Evolutionary conservation across 2,888 invertebrate species (phyloP).

Genomic region (Sphaeridia pumilis): DNA sequence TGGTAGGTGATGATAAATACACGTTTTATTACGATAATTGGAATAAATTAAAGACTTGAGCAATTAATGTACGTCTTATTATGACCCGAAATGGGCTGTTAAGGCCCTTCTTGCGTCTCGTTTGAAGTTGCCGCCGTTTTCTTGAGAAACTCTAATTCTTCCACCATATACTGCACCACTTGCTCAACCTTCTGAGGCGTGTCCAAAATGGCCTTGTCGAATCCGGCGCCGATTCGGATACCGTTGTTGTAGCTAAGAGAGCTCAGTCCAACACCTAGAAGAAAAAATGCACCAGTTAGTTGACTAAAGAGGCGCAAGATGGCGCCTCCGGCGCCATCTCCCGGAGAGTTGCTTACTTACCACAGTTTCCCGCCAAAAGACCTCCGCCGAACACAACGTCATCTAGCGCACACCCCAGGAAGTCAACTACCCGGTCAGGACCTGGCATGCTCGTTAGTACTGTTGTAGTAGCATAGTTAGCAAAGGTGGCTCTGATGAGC

Average conservation of each 20-base stretch:
- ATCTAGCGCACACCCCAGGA: conserved; percentile 12
- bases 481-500: conserved; percentile 8
- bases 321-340: too few relatives aligned
- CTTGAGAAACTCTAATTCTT: conserved; percentile 20
- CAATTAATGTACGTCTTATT: too few relatives aligned
- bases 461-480: conserved; percentile 14
- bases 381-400: conserved; percentile 16
- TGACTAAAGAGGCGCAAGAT: too few relatives aligned
- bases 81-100: too few relatives aligned
- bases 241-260: conserved; percentile 31
- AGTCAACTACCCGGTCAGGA: conserved; percentile 4
- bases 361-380: conserved; percentile 16
- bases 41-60: too few relatives aligned
- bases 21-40: too few relatives aligned
- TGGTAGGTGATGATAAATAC: too few relatives aligned
- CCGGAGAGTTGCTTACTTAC: too few relatives aligned
- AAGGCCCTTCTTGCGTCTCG: too few relatives aligned
- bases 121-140: too few relatives aligned
- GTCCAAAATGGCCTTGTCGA: conserved; percentile 27
- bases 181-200: conserved; percentile 11
- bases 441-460: conserved; percentile 14
- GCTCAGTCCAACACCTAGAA: conserved; percentile 27
- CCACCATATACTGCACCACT: conserved; percentile 16
- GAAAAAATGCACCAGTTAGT: neutral
- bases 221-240: conserved; percentile 22